A percentile compares a stretch with the other conserved stretches of the same genome.
phyloP scores from a whole-genome alignment of 2,888 invertebrate genomes.

The Lasioglossum leucozonium region DNA sequence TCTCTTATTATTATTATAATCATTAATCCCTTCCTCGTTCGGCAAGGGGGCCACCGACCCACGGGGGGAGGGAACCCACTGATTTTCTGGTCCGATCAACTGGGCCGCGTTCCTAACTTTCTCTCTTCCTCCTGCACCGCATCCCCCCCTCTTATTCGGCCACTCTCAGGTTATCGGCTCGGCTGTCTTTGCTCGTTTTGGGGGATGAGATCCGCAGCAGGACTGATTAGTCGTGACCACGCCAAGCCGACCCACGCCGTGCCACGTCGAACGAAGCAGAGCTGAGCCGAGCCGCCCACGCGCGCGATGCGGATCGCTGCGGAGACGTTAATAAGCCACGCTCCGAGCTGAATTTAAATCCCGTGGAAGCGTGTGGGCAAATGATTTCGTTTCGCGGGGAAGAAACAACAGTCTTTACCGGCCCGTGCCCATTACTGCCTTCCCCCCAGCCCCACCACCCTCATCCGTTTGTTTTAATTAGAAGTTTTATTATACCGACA shows the following conservation, averaged over 20 bases:
- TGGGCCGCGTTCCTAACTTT: conserved; percentile 13
- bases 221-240: conserved; percentile 28
- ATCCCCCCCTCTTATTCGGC: not conserved
- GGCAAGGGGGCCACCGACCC: not conserved
- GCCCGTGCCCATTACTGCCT: not conserved
- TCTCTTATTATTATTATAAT: conserved; percentile 69
- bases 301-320: conserved; percentile 26
- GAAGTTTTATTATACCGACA: not conserved
- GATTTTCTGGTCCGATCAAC: conserved; percentile 49
- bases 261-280: not conserved
- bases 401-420: not conserved
- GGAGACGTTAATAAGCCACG: conserved; percentile 13
- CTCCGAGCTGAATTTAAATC: not conserved
- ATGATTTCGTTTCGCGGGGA: not conserved
- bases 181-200: conserved; percentile 31
- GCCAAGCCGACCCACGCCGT: not conserved
- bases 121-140: not conserved
- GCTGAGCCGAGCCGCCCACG: not conserved
- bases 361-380: not conserved
- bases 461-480: not conserved
- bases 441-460: too few species aligned
- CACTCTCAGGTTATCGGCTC: conserved; percentile 25
- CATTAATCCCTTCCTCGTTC: conserved; percentile 62
- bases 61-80: not conserved
- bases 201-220: not conserved